Base-by-base conservation (phyloP, 2,113 vertebrate genomes). In the Apaloderma vittatum region DNA sequence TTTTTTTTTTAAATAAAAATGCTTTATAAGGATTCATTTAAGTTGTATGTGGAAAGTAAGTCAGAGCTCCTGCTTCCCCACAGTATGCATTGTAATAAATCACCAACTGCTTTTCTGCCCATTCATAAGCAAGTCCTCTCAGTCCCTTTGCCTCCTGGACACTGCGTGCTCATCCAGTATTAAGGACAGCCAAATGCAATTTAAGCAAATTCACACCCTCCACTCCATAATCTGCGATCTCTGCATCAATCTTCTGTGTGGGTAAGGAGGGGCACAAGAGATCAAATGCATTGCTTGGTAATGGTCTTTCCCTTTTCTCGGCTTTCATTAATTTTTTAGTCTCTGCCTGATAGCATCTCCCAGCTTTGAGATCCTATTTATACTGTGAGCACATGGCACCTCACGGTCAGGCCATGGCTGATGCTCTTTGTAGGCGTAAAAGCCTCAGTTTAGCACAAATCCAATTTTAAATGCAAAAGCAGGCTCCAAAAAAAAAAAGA, bases 121-220 rank as follows among this genome's bases (percentile, higher is more conserved):
- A 8, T 82, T 94, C 57, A 71, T 26, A 51, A 91, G 68, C 48
- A 88, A 82, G 54, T 73, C 54, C 27, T 49, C 34, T 58, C 79
- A 52, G 52, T 79, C 22, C 59, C 57, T 40, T 34, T 22, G 20
- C 30, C 76, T 89, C 66, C 72, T 37, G 55, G 68, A 70, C 32
- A 27, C 27, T 3, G 32, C 6, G n/a, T 61, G 40, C 82, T 85
- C 8, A 1, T 66, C 57, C 74, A 96, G 37, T 46, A 63, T 14
- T 86, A 85, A 76, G 55, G 59, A 66, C 21, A 85, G 55, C 13
- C 80, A 88, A 84, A 82, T 32, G 49, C 24, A 62, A 52, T 75
- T 93, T 62, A 86, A 93, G 81, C 81, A 66, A 73, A 82, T 81
- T 89, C 83, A 88, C 57, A 86, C 67, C 30, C 90, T 81, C 37